These are phyloP conservation scores for Aphelinus certus DNA, from an alignment of 1,140 invertebrate genomes.

Conservation along the genomic window DNA sequence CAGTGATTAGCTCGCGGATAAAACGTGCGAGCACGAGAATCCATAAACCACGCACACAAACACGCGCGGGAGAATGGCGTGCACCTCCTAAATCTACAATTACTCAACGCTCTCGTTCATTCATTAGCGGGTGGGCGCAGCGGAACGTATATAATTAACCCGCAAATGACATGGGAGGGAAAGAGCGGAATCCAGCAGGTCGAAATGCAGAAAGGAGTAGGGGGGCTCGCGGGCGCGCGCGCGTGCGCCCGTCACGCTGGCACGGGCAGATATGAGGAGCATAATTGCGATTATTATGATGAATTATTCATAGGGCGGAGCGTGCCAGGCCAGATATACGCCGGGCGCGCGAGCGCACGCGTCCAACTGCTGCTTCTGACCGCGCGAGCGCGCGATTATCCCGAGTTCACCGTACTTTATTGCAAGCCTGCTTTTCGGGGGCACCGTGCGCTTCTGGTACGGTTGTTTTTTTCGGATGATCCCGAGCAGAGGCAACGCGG, in stretches of 20 bases:
- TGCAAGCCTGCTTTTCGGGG: background rate
- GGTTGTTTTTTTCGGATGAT: background rate
- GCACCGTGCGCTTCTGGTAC: background rate
- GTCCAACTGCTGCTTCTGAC: background rate
- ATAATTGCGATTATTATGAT: conserved; percentile 55
- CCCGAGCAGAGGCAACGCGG: conserved; percentile 25
- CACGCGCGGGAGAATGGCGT: background rate
- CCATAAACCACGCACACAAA: background rate
- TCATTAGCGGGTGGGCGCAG: background rate
- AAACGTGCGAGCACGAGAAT: too few relatives aligned
- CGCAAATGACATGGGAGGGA: background rate
- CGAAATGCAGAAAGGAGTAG: background rate
- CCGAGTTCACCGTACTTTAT: too few relatives aligned
- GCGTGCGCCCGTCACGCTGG: conserved; percentile 44
- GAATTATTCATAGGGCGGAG: conserved; percentile 56
- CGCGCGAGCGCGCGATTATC: background rate
- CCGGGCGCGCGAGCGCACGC: too few relatives aligned
- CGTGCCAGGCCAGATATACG: background rate
- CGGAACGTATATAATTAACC: background rate
- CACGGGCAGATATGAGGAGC: conserved; percentile 53
- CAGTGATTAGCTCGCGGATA: too few relatives aligned
- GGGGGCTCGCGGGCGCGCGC: conserved; percentile 21
- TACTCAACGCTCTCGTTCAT: background rate
- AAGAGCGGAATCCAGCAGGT: background rate
- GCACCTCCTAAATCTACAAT: background rate